These are phyloP conservation scores for Buathra laborator DNA, from an alignment of 2,888 invertebrate species.

Conservation along the genomic window DNA sequence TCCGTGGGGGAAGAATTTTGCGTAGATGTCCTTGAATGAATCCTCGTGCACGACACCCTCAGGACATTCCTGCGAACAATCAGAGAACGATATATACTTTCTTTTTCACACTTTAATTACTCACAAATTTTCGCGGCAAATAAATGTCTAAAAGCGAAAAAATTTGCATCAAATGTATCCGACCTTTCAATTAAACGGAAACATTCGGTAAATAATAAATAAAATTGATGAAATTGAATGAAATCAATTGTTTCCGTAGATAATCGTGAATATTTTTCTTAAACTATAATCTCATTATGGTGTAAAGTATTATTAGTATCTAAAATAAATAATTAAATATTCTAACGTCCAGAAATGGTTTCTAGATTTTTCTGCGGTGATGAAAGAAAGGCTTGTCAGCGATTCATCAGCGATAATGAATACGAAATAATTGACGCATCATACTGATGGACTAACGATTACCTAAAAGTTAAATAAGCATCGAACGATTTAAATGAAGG, in stretches of 20 bases:
- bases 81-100: slow-evolving; percentile 43
- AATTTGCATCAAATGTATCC: background rate
- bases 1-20: slow-evolving; percentile 99
- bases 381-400: background rate
- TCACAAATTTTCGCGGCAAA: slow-evolving; percentile 8
- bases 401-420: background rate
- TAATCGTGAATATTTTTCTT: background rate
- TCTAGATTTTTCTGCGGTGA: slow-evolving; percentile 6
- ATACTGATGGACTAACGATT: slow-evolving; percentile 7
- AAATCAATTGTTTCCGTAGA: background rate
- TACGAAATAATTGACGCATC: background rate
- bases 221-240: background rate
- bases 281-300: background rate
- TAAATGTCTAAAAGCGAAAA: slow-evolving; percentile 28
- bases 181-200: background rate
- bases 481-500: background rate
- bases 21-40: slow-evolving; percentile 98
- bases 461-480: background rate
- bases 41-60: slow-evolving; percentile 99
- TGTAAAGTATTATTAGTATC: background rate
- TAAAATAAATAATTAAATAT: slow-evolving; percentile 22
- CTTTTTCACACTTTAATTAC: background rate
- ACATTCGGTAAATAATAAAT: background rate
- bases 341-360: slow-evolving; percentile 12
- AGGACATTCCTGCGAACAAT: slow-evolving; percentile 95